Conservation (phyloP, 2,797 vertebrate species). For the Microctenopoma stevenorrisi region DNA sequence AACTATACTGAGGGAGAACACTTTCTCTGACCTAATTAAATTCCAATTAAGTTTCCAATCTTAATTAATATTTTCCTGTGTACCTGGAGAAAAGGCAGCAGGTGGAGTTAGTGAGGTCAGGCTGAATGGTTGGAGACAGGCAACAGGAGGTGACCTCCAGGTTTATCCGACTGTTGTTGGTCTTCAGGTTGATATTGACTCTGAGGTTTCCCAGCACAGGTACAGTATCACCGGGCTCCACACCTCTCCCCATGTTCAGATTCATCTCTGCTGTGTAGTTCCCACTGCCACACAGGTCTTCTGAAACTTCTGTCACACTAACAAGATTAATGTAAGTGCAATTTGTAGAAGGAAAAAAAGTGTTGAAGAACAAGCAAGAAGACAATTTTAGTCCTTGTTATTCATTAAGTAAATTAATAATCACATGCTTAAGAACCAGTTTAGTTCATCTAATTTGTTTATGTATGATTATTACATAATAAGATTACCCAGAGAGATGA, state of each 20-base stretch:
- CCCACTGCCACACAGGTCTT: conserved; percentile 79
- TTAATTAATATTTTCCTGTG: conserved; percentile 2
- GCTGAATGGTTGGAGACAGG: conserved; percentile 68
- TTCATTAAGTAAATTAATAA: no score
- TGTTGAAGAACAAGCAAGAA: no score
- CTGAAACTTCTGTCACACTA: conserved; percentile 79
- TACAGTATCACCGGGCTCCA: conserved; percentile 67
- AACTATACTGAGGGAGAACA: neutral
- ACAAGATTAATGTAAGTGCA: conserved; percentile 22
- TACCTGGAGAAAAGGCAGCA: conserved; percentile 84
- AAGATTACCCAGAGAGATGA: conserved; percentile 60
- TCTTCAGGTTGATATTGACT: conserved; percentile 78
- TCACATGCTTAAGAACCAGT: neutral
- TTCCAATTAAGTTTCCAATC: neutral
- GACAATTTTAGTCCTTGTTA: no score
- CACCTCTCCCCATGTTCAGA: conserved; percentile 63
- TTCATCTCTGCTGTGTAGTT: conserved; percentile 84
- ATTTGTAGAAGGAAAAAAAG: neutral
- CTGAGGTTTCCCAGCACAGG: conserved; percentile 68
- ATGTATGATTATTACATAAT: conserved; percentile 12
- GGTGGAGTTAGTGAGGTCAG: conserved; percentile 55
- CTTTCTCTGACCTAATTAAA: neutral
- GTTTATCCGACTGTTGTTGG: conserved; percentile 76
- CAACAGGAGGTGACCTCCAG: conserved; percentile 82
- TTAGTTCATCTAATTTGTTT: conserved; percentile 14